phyloP scores from a whole-genome alignment of 2,888 invertebrate genomes.

The Volucella inanis region DNA sequence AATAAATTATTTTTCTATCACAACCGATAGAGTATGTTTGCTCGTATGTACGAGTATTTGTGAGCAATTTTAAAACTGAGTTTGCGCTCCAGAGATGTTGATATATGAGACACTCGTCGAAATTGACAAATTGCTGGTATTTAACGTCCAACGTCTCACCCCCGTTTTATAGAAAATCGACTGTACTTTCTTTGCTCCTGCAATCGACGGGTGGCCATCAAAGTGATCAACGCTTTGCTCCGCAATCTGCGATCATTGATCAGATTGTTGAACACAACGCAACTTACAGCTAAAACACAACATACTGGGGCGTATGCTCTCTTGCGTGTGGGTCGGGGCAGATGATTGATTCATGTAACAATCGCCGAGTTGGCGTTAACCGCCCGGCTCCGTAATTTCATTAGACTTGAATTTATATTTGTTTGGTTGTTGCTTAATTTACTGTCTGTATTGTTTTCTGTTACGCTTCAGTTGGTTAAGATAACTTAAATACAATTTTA shows the following conservation, averaged over 20 bases:
- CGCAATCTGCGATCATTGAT: constrained; percentile 67
- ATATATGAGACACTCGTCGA: constrained; percentile 69
- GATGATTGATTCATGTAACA: constrained; percentile 75
- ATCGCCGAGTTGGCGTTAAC: constrained; percentile 73
- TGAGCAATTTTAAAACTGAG: constrained; percentile 54
- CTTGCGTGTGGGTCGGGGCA: constrained; percentile 67
- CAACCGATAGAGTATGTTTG: constrained; percentile 49
- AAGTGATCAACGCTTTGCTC: constrained; percentile 61
- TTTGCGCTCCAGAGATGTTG: constrained; percentile 55
- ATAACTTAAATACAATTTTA: constrained; percentile 63
- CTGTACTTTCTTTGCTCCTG: constrained; percentile 17
- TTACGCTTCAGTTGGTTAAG: constrained; percentile 64
- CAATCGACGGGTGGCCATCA: constrained; percentile 67
- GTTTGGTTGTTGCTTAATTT: constrained; percentile 72
- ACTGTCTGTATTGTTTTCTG: constrained; percentile 67
- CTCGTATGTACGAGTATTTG: constrained; percentile 10
- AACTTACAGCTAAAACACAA: not conserved
- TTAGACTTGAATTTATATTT: constrained; percentile 68
- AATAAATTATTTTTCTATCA: constrained; percentile 74
- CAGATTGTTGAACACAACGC: constrained; percentile 60
- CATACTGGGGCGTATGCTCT: constrained; percentile 68
- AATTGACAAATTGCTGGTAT: constrained; percentile 74
- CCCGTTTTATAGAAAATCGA: constrained; percentile 29
- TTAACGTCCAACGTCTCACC: constrained; percentile 67
- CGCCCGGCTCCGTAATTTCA: constrained; percentile 70